These are phyloP conservation scores for Eilema caniola DNA, from an alignment of 2,888 invertebrate species.

Conservation along the genomic window DNA sequence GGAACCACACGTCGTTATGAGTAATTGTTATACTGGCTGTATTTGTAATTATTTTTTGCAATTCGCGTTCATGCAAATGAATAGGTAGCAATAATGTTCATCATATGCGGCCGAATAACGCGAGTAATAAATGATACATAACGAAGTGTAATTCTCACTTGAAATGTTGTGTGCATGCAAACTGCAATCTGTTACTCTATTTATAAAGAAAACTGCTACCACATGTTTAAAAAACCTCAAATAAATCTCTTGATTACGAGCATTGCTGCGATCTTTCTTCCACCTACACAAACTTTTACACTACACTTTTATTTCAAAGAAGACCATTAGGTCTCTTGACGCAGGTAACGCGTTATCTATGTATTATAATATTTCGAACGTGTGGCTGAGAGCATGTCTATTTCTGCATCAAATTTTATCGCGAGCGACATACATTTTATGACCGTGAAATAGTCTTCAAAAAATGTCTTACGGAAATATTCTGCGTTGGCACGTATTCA, in stretches of 20 bases:
- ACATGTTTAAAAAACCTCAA: neutral
- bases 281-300: slow-evolving; percentile 12
- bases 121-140: no score
- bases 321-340: slow-evolving; percentile 33
- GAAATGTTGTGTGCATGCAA: neutral
- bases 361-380: slow-evolving; percentile 53
- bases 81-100: no score
- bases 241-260: slow-evolving; percentile 19
- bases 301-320: slow-evolving; percentile 32
- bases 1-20: no score
- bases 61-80: no score
- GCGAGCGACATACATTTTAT: slow-evolving; percentile 70
- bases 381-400: slow-evolving; percentile 61
- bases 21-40: no score
- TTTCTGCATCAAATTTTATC: slow-evolving; percentile 66
- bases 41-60: no score
- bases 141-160: neutral
- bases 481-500: slow-evolving; percentile 74
- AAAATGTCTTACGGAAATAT: slow-evolving; percentile 69
- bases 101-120: no score
- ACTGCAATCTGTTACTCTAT: neutral
- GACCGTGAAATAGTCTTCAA: slow-evolving; percentile 68
- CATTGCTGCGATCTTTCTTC: slow-evolving; percentile 15
- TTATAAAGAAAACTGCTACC: no score
- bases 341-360: slow-evolving; percentile 44